phyloP scores from a whole-genome alignment of 2,888 invertebrate species.

The Hermaeophaga mercurialis region DNA sequence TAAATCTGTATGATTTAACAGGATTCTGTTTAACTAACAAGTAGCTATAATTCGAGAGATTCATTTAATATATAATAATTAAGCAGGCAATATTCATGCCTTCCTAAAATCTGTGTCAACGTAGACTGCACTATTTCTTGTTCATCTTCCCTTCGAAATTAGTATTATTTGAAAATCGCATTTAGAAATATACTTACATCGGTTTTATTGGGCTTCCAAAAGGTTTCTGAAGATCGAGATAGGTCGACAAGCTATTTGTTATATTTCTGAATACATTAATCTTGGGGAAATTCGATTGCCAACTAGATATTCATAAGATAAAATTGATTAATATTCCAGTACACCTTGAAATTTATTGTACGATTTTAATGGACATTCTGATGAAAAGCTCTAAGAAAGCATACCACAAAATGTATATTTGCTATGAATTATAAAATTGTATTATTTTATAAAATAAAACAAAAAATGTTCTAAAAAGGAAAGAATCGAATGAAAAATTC shows the following conservation, averaged over 20 bases:
- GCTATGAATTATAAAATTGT: too few species aligned
- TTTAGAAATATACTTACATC: slow-evolving; percentile 1
- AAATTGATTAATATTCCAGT: slow-evolving; percentile 1
- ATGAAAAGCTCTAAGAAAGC: too few species aligned
- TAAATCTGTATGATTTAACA: too few species aligned
- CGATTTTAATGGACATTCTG: neutral
- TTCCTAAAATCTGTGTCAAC: too few species aligned
- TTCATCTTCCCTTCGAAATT: neutral
- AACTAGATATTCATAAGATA: slow-evolving; percentile 7
- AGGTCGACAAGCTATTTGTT: slow-evolving; percentile 13
- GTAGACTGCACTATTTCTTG: neutral
- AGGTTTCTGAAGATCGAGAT: neutral
- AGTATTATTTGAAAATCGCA: slow-evolving; percentile 6
- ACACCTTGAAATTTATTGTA: slow-evolving; percentile 6
- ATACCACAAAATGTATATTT: too few species aligned
- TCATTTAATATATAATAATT: too few species aligned
- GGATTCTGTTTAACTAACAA: too few species aligned
- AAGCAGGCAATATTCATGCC: too few species aligned
- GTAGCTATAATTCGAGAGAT: too few species aligned
- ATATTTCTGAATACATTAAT: neutral
- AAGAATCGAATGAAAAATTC: too few species aligned
- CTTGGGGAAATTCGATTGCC: slow-evolving; percentile 4
- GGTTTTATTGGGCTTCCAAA: neutral
- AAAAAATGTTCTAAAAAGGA: too few species aligned
- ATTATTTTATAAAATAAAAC: too few species aligned